Base-by-base conservation (phyloP, 1,140 invertebrate genomes). In the Caenorhabditis briggsae region DNA sequence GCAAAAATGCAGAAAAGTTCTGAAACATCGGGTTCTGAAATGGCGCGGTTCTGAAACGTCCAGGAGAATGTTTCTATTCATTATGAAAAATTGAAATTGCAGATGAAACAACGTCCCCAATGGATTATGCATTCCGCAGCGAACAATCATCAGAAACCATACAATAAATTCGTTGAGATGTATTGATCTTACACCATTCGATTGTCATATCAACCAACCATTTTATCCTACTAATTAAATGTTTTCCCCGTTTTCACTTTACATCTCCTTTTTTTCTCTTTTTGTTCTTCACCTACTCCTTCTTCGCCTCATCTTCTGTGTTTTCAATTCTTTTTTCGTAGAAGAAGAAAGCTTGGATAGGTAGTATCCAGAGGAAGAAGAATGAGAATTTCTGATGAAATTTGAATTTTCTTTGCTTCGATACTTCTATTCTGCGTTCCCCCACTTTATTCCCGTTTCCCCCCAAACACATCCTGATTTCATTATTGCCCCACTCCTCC, bases 211-310 rank as follows among this genome's bases (percentile, higher is more conserved):
- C 20, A 43, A 23, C 43, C 59, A 61, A 61, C 20, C 23, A 61
- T 23, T 78, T 78, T 78, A 78, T 78, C 70, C 33, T 78, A 78
- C 70, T 50, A 78, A 78, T 23, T 18, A 8, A 1, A n/a, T 23
- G 50, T 50, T 50, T 78, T 78, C 23, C 48, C 70, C 14, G 14
- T 43, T 78, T 11, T 46, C 70, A 48, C 59, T 33, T 9, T 25
- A 11, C n/a, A 61, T 9, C 14, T 61, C 20, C 23, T 12, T 25
- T 11, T 61, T 61, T 23, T 23, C 23, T 33, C 33, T 33, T 33
- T 33, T 53, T 53, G 50, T 41, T 65, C 61, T 33, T 65, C 33
- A 25, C 33, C 5, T 25, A 33, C 61, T 33, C 23, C 33, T 41
- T 25, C 11, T 65, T 53, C 70, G 0, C 8, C n/a, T 11, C 33